A percentile compares a stretch with the other conserved stretches of the same genome.
Conservation (phyloP, 2,113 vertebrate genomes). For the Polypterus bichir region DNA sequence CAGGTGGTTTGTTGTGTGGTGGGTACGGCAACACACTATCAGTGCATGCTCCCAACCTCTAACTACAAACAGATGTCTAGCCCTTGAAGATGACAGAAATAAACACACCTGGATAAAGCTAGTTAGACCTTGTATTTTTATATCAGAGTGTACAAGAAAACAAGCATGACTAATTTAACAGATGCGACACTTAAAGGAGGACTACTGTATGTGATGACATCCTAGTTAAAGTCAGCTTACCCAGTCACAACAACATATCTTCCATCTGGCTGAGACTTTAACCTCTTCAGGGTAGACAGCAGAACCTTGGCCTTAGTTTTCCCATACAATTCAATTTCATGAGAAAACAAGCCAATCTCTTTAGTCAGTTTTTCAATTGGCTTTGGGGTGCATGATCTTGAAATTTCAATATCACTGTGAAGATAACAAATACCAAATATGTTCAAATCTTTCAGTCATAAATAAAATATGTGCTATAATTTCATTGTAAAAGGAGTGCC, state of each 20-base stretch:
- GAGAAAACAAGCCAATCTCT: conserved; percentile 74
- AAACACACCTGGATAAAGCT: no score
- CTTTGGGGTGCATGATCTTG: conserved; percentile 72
- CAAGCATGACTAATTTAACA: no score
- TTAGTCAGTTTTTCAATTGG: conserved; percentile 58
- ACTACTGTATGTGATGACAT: neutral
- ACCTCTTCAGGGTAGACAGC: conserved; percentile 61
- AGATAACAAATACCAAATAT: conserved; percentile 1
- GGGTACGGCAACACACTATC: no score
- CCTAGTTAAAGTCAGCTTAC: conserved; percentile 39
- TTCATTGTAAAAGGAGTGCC: no score
- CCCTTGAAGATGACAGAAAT: no score
- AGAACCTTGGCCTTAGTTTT: conserved; percentile 86
- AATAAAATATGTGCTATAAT: neutral
- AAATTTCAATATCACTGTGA: conserved; percentile 82
- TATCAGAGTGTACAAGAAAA: no score
- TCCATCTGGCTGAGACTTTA: conserved; percentile 68
- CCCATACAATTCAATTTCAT: conserved; percentile 84
- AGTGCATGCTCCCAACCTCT: no score
- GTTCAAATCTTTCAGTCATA: neutral
- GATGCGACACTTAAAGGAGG: no score
- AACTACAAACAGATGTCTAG: no score
- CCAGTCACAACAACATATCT: conserved; percentile 94
- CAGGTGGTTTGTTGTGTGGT: no score
- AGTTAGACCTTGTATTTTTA: no score